These are phyloP conservation scores for Pemphredon lugubris DNA, from an alignment of 2,888 invertebrate genomes.

Conservation along the genomic window DNA sequence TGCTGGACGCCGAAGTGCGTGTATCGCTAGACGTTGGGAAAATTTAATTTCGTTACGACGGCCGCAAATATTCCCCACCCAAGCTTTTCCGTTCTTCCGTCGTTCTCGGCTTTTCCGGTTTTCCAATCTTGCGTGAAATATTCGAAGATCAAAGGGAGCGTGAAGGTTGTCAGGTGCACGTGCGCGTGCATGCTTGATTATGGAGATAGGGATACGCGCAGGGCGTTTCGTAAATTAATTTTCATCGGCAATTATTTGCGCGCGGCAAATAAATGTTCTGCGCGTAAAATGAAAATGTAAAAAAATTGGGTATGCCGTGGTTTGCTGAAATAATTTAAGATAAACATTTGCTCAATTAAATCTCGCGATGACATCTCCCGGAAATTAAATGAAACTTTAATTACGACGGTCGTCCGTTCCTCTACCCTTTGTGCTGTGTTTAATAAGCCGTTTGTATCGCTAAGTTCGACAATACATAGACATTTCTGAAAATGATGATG, in stretches of 20 bases:
- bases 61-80: too few relatives aligned
- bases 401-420: not conserved
- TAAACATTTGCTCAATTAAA: not conserved
- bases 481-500: not conserved
- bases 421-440: not conserved
- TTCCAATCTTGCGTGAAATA: conserved; percentile 14
- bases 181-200: not conserved
- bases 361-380: not conserved
- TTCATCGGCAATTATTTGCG: conserved; percentile 42
- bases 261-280: not conserved
- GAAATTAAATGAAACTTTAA: not conserved
- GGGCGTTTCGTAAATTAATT: conserved; percentile 39
- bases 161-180: not conserved
- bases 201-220: not conserved
- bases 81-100: too few relatives aligned
- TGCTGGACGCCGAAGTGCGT: conserved; percentile 9
- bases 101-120: too few relatives aligned
- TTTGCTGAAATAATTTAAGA: not conserved
- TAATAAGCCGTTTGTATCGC: not conserved
- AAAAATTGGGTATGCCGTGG: not conserved
- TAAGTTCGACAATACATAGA: not conserved
- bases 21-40: conserved; percentile 23
- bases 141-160: conserved; percentile 38
- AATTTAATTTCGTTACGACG: conserved; percentile 44
- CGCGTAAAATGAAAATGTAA: not conserved